Evolutionary conservation across 2,888 invertebrate genomes (phyloP).

Genomic region (Microdon myrmicae): DNA sequence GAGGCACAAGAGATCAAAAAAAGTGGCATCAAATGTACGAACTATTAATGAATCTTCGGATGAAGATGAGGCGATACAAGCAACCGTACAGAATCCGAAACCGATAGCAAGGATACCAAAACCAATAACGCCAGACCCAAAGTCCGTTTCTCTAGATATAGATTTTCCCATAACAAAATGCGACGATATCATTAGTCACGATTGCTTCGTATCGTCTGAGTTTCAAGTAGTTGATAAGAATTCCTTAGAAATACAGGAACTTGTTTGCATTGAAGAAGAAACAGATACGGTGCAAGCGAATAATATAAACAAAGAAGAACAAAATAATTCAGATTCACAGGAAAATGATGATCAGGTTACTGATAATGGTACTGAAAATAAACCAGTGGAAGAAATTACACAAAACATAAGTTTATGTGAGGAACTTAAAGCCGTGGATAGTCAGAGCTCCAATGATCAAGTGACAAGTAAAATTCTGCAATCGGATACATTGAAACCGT

Average conservation of each 20-base stretch:
- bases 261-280: constrained; percentile 32
- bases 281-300: constrained; percentile 20
- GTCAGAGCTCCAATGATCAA: constrained; percentile 17
- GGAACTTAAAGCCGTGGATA: background rate
- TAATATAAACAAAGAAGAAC: constrained; percentile 38
- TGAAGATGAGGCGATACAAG: constrained; percentile 28
- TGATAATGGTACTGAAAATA: constrained; percentile 32
- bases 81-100: constrained; percentile 38
- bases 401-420: background rate
- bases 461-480: constrained; percentile 8
- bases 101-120: constrained; percentile 33
- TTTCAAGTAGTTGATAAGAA: constrained; percentile 34
- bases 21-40: no score
- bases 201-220: constrained; percentile 51
- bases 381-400: background rate
- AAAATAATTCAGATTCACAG: constrained; percentile 17
- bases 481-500: constrained; percentile 41
- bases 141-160: constrained; percentile 27
- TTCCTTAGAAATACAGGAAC: constrained; percentile 29
- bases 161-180: constrained; percentile 47
- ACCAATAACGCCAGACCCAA: constrained; percentile 10
- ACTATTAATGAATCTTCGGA: no score
- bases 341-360: constrained; percentile 46
- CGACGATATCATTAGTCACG: constrained; percentile 49
- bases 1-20: constrained; percentile 58